Evolutionary conservation across 1,140 invertebrate genomes (phyloP).

Genomic region (Daktulosphaira vitifoliae): DNA sequence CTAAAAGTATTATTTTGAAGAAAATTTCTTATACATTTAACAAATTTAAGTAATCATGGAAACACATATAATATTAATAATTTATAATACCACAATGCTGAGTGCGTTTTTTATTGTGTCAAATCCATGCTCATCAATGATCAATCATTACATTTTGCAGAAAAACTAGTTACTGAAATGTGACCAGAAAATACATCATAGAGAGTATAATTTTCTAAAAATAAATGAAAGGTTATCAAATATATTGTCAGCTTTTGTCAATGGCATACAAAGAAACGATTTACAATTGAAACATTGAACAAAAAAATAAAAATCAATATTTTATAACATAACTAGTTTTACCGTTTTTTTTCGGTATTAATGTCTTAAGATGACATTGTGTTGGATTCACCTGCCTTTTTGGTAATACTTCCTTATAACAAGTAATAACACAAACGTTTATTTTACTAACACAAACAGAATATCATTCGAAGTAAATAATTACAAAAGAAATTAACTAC

Average conservation of each 20-base stretch:
- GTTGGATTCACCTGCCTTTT: no score
- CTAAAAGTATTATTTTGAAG: no score
- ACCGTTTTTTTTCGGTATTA: no score
- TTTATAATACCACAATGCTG: slow-evolving; percentile 16
- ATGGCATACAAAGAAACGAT: slow-evolving; percentile 9
- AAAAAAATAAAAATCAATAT: no score
- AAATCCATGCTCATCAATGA: slow-evolving; percentile 14
- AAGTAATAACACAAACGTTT: no score
- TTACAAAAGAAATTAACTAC: no score
- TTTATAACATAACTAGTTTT: no score
- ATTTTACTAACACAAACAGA: no score
- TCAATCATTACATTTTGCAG: slow-evolving; percentile 9
- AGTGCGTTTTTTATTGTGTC: slow-evolving; percentile 20
- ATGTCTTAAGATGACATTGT: no score
- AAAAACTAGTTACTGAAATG: slow-evolving; percentile 1
- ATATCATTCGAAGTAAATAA: no score
- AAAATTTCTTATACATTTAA: no score
- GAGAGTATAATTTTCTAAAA: slow-evolving; percentile 5
- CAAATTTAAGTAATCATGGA: slow-evolving; percentile 7
- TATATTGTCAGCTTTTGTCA: slow-evolving; percentile 19
- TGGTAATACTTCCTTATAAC: no score
- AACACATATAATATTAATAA: slow-evolving; percentile 28
- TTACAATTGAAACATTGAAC: neutral
- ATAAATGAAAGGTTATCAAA: slow-evolving; percentile 22
- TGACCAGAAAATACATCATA: neutral